Evolutionary conservation across 1,140 invertebrate species (phyloP).

Genomic region (Dufourea novaeangliae): DNA sequence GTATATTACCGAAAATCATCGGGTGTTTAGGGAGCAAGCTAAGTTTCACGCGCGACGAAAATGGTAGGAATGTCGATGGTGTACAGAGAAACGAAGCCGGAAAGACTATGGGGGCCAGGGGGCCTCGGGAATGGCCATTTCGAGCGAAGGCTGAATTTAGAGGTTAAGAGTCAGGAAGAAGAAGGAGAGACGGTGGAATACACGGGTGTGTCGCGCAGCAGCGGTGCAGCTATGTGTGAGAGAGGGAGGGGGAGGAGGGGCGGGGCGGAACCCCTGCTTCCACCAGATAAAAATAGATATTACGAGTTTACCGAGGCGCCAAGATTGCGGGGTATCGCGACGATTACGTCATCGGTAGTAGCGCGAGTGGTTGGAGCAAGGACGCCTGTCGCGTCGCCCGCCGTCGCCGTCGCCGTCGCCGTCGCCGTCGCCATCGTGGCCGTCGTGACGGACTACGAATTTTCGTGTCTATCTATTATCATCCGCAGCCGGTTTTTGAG

Average conservation of each 20-base stretch:
- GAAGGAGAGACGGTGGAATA: constrained; percentile 27
- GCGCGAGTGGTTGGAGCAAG: constrained; percentile 72
- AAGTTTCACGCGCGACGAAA: too few species aligned
- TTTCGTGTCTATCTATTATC: constrained; percentile 58
- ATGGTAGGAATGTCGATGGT: too few species aligned
- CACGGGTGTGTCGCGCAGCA: constrained; percentile 30
- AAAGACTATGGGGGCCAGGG: background rate
- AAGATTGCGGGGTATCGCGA: constrained; percentile 80
- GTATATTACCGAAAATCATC: too few species aligned
- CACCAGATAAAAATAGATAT: constrained; percentile 80
- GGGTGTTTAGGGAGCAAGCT: too few species aligned
- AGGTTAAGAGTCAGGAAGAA: constrained; percentile 39
- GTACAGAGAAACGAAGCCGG: background rate
- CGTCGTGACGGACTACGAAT: constrained; percentile 42
- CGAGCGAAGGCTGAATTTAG: constrained; percentile 30
- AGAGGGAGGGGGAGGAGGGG: constrained; percentile 33
- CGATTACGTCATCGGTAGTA: constrained; percentile 79
- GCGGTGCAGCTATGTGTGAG: background rate
- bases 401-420: constrained; percentile 53
- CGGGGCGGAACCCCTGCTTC: constrained; percentile 65
- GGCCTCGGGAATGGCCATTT: background rate
- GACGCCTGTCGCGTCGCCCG: constrained; percentile 70
- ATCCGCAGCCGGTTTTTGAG: constrained; percentile 28
- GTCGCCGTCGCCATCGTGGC: constrained; percentile 40
- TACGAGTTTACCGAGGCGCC: constrained; percentile 80